These are phyloP conservation scores for Linepithema humile DNA, from an alignment of 1,140 invertebrate species.

Conservation along the genomic window DNA sequence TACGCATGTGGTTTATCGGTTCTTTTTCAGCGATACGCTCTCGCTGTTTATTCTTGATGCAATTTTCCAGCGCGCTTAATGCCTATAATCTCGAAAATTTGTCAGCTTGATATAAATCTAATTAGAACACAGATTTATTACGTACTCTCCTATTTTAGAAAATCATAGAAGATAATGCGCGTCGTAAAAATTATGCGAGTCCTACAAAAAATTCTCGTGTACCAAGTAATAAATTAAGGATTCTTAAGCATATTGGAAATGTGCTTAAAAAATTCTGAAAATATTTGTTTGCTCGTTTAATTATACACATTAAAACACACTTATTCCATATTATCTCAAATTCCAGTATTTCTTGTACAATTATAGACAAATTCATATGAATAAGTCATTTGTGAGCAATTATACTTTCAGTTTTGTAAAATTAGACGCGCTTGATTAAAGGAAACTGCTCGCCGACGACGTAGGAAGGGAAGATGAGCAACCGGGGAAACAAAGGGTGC, in stretches of 20 bases:
- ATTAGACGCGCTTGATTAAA: conserved; percentile 30
- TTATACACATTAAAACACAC: not conserved
- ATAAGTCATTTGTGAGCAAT: not conserved
- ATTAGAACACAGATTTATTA: not conserved
- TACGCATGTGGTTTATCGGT: no score
- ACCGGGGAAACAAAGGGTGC: conserved; percentile 12
- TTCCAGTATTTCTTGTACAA: not conserved
- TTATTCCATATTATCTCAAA: not conserved
- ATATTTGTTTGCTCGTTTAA: not conserved
- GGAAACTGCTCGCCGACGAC: not conserved
- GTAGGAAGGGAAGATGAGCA: not conserved
- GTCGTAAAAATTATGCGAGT: not conserved
- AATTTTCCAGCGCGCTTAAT: not conserved
- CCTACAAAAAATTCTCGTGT: not conserved
- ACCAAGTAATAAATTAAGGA: not conserved
- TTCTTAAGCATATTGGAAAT: not conserved
- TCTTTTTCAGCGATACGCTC: no score
- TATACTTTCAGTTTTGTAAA: no score
- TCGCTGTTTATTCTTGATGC: no score
- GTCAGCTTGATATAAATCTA: not conserved
- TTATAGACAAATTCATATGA: not conserved
- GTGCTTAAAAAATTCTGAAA: no score
- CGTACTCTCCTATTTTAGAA: not conserved
- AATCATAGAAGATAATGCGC: not conserved
- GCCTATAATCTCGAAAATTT: not conserved